A percentile compares a stretch with the other conserved stretches of the same genome.
phyloP scores from a whole-genome alignment of 2,797 vertebrate species.

The Typhlichthys subterraneus region DNA sequence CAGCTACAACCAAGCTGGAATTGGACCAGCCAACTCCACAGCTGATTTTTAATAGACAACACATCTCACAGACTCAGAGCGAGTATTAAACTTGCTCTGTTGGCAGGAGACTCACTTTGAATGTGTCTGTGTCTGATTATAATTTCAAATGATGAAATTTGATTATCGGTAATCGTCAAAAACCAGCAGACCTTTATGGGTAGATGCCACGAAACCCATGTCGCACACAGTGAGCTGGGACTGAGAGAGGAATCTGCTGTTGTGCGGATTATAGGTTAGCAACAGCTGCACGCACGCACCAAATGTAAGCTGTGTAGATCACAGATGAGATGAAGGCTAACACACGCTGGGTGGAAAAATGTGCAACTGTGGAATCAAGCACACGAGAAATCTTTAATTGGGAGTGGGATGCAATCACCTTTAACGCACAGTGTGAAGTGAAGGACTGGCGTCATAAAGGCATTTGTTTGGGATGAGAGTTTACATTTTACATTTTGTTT shows the following conservation, averaged over 20 bases:
- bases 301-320: conserved; percentile 1
- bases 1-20: conserved; percentile 29
- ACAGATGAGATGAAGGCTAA: conserved; percentile 13
- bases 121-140: too few species aligned
- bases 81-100: conserved; percentile 55
- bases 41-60: conserved; percentile 27
- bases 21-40: conserved; percentile 17
- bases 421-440: conserved; percentile 52
- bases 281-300: background rate
- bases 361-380: conserved; percentile 39
- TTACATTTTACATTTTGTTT: too few species aligned
- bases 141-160: too few species aligned
- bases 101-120: conserved; percentile 22
- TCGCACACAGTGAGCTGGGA: conserved; percentile 10
- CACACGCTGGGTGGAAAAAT: conserved; percentile 60
- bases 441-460: conserved; percentile 46
- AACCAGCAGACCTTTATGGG: too few species aligned
- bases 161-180: too few species aligned
- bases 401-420: conserved; percentile 48
- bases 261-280: conserved; percentile 2
- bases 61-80: conserved; percentile 43
- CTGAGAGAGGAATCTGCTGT: background rate
- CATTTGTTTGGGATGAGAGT: too few species aligned
- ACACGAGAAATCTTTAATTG: conserved; percentile 46
- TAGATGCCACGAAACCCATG: background rate